phyloP scores from a whole-genome alignment of 2,797 vertebrate genomes.

The Siniperca obscura region DNA sequence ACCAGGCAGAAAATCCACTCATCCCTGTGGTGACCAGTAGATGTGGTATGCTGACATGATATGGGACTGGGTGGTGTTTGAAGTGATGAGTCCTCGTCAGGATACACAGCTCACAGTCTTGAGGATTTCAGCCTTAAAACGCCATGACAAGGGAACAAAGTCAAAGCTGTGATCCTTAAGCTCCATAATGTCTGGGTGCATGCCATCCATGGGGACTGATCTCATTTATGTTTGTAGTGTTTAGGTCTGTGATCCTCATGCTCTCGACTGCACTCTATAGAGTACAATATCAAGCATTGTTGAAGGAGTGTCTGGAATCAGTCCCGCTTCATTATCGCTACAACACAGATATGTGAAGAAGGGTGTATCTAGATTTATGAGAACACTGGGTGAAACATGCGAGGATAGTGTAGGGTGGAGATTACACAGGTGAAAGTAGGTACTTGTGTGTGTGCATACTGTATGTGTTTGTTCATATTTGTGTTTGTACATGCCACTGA shows the following conservation, averaged over 20 bases:
- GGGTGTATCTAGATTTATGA: slow-evolving; percentile 48
- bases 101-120: slow-evolving; percentile 53
- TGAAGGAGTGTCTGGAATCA: slow-evolving; percentile 62
- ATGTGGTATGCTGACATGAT: slow-evolving; percentile 66
- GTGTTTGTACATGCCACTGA: slow-evolving; percentile 62
- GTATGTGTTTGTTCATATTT: slow-evolving; percentile 44
- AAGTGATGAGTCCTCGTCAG: slow-evolving; percentile 61
- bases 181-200: slow-evolving; percentile 66
- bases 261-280: slow-evolving; percentile 26
- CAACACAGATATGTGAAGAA: slow-evolving; percentile 41
- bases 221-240: slow-evolving; percentile 65
- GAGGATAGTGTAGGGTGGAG: slow-evolving; percentile 31
- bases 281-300: slow-evolving; percentile 62
- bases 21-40: slow-evolving; percentile 75
- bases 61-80: slow-evolving; percentile 51
- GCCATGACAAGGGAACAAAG: slow-evolving; percentile 72
- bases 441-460: slow-evolving; percentile 32
- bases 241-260: slow-evolving; percentile 51
- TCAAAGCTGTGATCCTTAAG: slow-evolving; percentile 59
- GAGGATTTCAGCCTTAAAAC: slow-evolving; percentile 71
- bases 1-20: slow-evolving; percentile 85
- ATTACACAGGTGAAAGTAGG: slow-evolving; percentile 54
- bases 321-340: slow-evolving; percentile 57
- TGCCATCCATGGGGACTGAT: slow-evolving; percentile 69
- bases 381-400: slow-evolving; percentile 46